These are phyloP conservation scores for Anoplophora glabripennis DNA, from an alignment of 1,140 invertebrate species.

Conservation along the genomic window DNA sequence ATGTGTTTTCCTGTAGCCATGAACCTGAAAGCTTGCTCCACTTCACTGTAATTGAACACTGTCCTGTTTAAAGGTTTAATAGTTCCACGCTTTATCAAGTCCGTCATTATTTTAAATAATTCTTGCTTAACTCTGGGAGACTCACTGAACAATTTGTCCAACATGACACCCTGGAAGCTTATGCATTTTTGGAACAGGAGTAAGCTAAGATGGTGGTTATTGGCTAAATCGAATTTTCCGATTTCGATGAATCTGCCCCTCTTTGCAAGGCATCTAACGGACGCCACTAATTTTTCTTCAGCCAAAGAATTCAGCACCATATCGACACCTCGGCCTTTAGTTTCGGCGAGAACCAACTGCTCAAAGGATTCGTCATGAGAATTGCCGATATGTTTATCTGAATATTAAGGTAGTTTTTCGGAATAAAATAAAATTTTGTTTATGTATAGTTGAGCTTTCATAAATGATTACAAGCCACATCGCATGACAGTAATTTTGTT, in stretches of 20 bases:
- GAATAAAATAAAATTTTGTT: too few species aligned
- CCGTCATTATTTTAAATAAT: conserved; percentile 1
- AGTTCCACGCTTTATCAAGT: conserved; percentile 49
- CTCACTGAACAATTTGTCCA: conserved; percentile 68
- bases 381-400: conserved; percentile 54
- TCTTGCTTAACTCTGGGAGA: conserved; percentile 37
- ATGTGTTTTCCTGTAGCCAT: conserved; percentile 88
- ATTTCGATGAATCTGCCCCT: conserved; percentile 74
- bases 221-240: conserved; percentile 70
- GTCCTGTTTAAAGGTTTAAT: conserved; percentile 60
- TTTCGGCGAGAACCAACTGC: conserved; percentile 56
- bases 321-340: conserved; percentile 63
- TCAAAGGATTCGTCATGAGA: conserved; percentile 63
- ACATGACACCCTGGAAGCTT: conserved; percentile 85
- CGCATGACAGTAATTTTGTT: too few species aligned
- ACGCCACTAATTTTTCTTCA: conserved; percentile 67
- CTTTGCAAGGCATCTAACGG: conserved; percentile 71
- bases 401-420: too few species aligned
- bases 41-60: conserved; percentile 60
- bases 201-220: conserved; percentile 65
- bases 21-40: conserved; percentile 67
- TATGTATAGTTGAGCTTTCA: too few species aligned
- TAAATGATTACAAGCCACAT: too few species aligned
- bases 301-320: conserved; percentile 65
- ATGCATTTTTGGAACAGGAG: conserved; percentile 78